phyloP scores from a whole-genome alignment of 37 sponge, comb jelly and placozoan species.

The Cladorhizidae sp. region DNA sequence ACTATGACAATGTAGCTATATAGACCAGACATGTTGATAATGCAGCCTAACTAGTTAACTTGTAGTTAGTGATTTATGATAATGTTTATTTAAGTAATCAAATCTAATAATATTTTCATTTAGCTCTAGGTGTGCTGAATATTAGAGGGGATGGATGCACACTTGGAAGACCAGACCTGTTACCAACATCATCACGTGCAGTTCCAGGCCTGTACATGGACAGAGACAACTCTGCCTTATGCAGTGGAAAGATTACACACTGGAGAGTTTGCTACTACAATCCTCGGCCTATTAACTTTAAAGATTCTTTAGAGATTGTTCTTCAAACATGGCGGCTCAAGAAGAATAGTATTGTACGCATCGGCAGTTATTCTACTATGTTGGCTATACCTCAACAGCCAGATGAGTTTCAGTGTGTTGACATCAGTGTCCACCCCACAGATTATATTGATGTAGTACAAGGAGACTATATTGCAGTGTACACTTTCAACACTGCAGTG shows the following conservation, averaged over 20 bases:
- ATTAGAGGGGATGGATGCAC: too few species aligned
- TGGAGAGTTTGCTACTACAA: constrained; percentile 26
- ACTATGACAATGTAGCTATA: too few species aligned
- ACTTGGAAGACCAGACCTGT: too few species aligned
- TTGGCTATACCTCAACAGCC: background rate
- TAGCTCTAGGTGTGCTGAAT: too few species aligned
- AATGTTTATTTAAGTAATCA: too few species aligned
- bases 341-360: background rate
- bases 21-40: too few species aligned
- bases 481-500: background rate
- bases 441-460: background rate
- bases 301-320: background rate
- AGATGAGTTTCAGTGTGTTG: background rate
- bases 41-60: too few species aligned
- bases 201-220: background rate
- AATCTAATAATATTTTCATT: too few species aligned
- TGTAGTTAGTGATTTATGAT: too few species aligned
- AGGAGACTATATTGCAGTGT: background rate
- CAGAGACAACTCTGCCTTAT: background rate
- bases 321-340: background rate
- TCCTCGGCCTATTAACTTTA: background rate
- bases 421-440: background rate
- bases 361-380: background rate
- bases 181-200: too few species aligned
- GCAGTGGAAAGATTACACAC: background rate